A percentile compares a stretch with the other conserved stretches of the same genome.
Conservation (phyloP, 2,888 invertebrate species). For the Girardia tigrina region DNA sequence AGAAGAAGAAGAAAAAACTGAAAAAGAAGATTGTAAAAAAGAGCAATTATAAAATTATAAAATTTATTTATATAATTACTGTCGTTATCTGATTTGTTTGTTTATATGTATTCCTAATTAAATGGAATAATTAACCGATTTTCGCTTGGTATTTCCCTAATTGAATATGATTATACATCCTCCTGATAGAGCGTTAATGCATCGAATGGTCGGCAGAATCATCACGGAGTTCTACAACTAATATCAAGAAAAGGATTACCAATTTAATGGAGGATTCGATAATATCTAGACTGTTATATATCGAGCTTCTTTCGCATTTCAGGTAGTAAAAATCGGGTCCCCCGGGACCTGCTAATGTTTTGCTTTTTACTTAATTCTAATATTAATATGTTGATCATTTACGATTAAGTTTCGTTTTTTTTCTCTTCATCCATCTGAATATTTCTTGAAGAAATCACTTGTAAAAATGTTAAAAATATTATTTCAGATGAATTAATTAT, state of each 20-base stretch:
- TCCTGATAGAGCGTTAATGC: background rate
- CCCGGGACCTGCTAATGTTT: conserved; percentile 16
- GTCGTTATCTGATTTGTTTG: background rate
- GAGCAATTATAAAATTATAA: too few species aligned
- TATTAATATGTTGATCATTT: background rate
- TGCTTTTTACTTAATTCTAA: background rate
- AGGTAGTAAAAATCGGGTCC: background rate
- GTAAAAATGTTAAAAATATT: background rate
- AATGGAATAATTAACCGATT: background rate
- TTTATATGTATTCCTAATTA: background rate
- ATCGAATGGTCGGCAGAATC: background rate
- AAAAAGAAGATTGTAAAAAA: too few species aligned
- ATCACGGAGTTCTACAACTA: background rate
- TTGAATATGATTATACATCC: conserved; percentile 5
- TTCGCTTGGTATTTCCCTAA: conserved; percentile 6
- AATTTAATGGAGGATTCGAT: background rate
- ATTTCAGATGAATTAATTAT: background rate
- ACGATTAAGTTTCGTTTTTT: background rate
- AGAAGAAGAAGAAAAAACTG: too few species aligned
- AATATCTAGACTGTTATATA: background rate
- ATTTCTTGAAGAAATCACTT: background rate
- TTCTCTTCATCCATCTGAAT: too few species aligned
- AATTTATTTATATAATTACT: background rate
- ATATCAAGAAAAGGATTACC: background rate
- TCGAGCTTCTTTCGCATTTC: background rate